These are phyloP conservation scores for Chrysogorgia sp. DNA, from an alignment of 92 coral and sea anemone species.

Conservation along the genomic window DNA sequence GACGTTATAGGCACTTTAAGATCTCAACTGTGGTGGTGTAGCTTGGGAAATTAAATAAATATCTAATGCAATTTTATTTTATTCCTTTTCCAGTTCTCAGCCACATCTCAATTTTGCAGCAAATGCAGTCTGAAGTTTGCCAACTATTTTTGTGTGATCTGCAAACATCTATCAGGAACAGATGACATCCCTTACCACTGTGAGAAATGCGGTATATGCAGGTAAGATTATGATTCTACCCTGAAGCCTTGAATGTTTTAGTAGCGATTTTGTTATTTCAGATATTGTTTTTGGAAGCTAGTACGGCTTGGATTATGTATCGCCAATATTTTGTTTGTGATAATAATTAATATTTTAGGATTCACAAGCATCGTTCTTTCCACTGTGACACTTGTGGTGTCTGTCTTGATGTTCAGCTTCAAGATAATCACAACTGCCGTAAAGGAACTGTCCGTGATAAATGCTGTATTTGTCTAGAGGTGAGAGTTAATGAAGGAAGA, in stretches of 20 bases:
- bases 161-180: conserved; percentile 77
- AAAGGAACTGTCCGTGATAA: conserved; percentile 81
- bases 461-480: no score
- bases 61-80: no score
- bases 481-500: no score
- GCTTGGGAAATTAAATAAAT: no score
- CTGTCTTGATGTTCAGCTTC: conserved; percentile 71
- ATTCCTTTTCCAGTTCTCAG: conserved; percentile 1
- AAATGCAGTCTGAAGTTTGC: conserved; percentile 68
- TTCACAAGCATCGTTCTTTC: conserved; percentile 77
- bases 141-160: conserved; percentile 75
- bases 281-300: no score
- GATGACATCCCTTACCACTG: conserved; percentile 83
- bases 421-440: conserved; percentile 81
- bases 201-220: conserved; percentile 82
- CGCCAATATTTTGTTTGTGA: no score
- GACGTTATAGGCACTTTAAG: no score
- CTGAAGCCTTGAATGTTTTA: no score
- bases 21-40: no score
- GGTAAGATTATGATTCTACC: conserved; percentile 29
- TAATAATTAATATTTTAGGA: conserved; percentile 21
- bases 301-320: no score
- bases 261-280: neutral
- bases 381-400: conserved; percentile 91
- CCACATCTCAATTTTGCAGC: conserved; percentile 53